Evolutionary conservation across 2,888 invertebrate genomes (phyloP), one percentile per base, ranked within the genome.

Genomic region (Lacanobia wlatinum): DNA sequence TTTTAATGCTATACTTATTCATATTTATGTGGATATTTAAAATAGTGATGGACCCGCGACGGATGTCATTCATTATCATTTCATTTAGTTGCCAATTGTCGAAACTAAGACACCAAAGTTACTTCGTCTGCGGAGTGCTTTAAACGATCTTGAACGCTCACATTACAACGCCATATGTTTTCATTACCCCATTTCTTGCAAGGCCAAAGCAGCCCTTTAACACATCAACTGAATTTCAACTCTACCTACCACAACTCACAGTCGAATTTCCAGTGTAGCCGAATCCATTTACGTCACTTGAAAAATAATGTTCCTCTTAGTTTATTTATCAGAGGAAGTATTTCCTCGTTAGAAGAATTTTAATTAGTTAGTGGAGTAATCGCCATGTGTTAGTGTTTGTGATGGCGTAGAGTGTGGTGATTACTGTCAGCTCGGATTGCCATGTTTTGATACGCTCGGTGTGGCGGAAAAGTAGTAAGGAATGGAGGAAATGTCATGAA

Each of bases 371-470:
- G 34, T 60, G 52, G 58, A 68, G 80, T 73, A 62, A 66, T 73
- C 16, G 61, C 80, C 59, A 79, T 74, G 56, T 69, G 83, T 23
- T 50, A 7, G 38, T 79, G 69, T 86, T 85, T 82, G 80, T 65
- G 63, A 66, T 46, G 52, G 71, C 58, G 58, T 52, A 65, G 65
- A 52, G 66, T 73, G 52, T 4, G 83, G 79, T 67, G 66, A 76
- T 85, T 67, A 85, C 74, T 85, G 85, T 86, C 86, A 66, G 40
- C 9, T 73, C 62, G 38, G 66, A 48, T n/a, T 84, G 78, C 78
- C 86, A 70, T 68, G 50, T 58, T 52, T 66, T 82, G 70, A 82
- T 48, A 78, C 16, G 61, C 40, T 16, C 48, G 9, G 81, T 16
- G 34, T 61, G 67, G 70, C 5, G 34, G 0, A 10, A 21, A 12